Percentiles rank a stretch among this genome's conserved stretches.
Conservation (phyloP, 35 echinoderm and acorn worm species). For the Hemicentrotus pulcherrimus region DNA sequence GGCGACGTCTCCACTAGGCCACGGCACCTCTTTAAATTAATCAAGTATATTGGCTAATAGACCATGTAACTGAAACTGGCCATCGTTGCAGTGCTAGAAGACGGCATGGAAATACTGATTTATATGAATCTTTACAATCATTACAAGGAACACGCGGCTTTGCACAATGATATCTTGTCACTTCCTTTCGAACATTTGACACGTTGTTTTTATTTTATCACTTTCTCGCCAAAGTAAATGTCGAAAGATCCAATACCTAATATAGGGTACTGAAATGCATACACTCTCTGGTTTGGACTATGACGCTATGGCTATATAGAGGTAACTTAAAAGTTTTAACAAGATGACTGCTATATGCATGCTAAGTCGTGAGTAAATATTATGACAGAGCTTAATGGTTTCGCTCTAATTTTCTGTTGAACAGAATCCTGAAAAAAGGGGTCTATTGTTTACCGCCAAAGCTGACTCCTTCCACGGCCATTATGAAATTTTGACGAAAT, state of each 20-base stretch:
- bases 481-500: neutral
- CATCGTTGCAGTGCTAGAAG: no score
- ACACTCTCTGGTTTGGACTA: neutral
- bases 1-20: no score
- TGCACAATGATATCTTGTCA: no score
- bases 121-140: no score
- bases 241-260: neutral
- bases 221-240: constrained; percentile 3
- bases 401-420: neutral
- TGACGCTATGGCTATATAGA: neutral
- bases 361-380: constrained; percentile 22
- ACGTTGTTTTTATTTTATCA: neutral
- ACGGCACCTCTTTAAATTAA: no score
- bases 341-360: constrained; percentile 34
- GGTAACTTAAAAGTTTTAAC: neutral
- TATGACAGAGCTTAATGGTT: neutral
- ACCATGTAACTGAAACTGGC: no score
- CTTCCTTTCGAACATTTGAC: neutral
- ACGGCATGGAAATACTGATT: no score
- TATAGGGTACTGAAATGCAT: no score
- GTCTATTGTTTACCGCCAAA: neutral
- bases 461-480: neutral
- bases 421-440: neutral
- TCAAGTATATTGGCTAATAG: no score
- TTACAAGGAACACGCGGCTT: no score